A percentile compares a stretch with the other conserved stretches of the same genome.
Evolutionary conservation across 2,797 vertebrate genomes (phyloP).

Genomic region (Cheirogaleus major): DNA sequence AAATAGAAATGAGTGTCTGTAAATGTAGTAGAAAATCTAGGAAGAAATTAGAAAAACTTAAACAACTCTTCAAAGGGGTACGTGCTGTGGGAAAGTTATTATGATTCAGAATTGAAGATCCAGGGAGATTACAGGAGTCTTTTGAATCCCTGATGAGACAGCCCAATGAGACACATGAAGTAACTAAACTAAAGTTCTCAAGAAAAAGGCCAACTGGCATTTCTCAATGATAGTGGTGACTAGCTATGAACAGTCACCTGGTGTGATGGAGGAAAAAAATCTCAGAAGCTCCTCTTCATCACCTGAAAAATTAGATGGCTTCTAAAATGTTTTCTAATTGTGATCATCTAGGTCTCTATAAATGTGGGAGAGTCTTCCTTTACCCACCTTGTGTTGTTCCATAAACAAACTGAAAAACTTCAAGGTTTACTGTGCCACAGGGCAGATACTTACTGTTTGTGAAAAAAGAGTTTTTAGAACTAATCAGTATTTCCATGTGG

Average conservation of each 20-base stretch:
- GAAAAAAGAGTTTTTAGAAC: not conserved
- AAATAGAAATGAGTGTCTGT: slow-evolving; percentile 2
- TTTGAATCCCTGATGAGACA: slow-evolving; percentile 55
- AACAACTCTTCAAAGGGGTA: slow-evolving; percentile 44
- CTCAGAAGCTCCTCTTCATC: not conserved
- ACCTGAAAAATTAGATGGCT: not conserved
- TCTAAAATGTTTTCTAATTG: not conserved
- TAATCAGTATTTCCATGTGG: not conserved
- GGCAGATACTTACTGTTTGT: not conserved
- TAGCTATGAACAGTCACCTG: not conserved
- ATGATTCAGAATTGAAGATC: slow-evolving; percentile 60
- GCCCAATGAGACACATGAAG: slow-evolving; percentile 19
- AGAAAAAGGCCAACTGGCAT: not conserved
- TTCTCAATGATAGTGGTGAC: not conserved
- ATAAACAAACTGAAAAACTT: not conserved
- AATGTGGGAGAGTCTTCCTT: not conserved
- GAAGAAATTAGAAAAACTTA: slow-evolving; percentile 33
- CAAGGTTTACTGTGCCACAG: not conserved
- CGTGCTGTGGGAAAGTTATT: slow-evolving; percentile 46
- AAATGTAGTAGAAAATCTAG: slow-evolving; percentile 45
- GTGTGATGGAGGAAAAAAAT: not conserved
- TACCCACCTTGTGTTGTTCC: not conserved
- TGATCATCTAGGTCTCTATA: not conserved
- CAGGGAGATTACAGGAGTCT: slow-evolving; percentile 61
- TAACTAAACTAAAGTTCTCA: slow-evolving; percentile 29